Percentiles rank a stretch among this genome's conserved stretches.
Conservation (phyloP, 2,888 invertebrate genomes). For the Lumbricus terrestris region DNA sequence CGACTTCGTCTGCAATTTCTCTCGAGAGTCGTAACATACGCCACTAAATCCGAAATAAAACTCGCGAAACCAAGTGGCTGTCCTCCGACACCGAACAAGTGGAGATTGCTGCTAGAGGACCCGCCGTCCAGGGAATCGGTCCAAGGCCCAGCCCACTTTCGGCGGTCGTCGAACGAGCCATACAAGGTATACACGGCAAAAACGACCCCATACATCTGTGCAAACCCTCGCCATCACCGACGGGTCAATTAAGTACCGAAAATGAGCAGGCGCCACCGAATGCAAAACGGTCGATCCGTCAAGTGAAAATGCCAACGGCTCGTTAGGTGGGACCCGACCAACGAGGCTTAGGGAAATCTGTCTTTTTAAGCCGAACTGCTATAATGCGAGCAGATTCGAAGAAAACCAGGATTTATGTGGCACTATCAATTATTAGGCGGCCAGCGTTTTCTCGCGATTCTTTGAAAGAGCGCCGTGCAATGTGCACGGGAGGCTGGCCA, state of each 20-base stretch:
- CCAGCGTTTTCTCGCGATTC: background rate
- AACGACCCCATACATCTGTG: background rate
- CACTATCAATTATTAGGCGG: background rate
- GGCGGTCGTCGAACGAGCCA: background rate
- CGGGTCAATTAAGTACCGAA: background rate
- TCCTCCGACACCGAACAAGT: background rate
- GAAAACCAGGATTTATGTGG: background rate
- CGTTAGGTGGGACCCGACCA: background rate
- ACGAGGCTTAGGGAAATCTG: constrained; percentile 3
- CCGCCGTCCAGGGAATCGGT: background rate
- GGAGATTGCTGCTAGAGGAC: background rate
- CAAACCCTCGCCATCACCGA: background rate
- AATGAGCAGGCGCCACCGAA: background rate
- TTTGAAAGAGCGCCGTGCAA: background rate
- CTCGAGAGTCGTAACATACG: background rate
- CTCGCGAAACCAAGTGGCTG: background rate
- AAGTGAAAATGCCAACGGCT: background rate
- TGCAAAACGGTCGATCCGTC: constrained; percentile 3
- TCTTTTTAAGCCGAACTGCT: background rate
- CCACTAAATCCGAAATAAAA: background rate
- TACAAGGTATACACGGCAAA: background rate
- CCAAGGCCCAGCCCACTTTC: constrained; percentile 3
- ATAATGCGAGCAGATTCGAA: background rate
- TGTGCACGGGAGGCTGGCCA: background rate
- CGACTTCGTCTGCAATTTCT: background rate